These are phyloP conservation scores for Synchiropus splendidus DNA, from an alignment of 2,113 vertebrate species.

Conservation along the genomic window DNA sequence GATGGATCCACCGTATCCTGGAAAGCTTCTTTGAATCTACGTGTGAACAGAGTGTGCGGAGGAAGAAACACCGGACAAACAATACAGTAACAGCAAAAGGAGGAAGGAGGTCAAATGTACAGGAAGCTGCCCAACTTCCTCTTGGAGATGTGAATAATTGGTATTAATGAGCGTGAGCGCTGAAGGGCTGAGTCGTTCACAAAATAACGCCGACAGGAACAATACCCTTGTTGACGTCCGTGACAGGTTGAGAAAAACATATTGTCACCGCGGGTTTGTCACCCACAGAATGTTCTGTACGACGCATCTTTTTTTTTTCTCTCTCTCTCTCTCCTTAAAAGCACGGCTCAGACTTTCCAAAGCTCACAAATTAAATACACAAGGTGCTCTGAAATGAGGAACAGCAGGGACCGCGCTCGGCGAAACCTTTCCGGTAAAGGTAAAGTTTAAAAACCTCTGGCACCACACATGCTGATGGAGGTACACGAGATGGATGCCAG, in stretches of 20 bases:
- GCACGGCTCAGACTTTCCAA: slow-evolving; percentile 18
- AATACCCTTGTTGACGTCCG: too few relatives aligned
- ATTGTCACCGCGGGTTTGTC: too few relatives aligned
- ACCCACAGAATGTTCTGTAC: slow-evolving; percentile 1
- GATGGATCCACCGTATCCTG: slow-evolving; percentile 34
- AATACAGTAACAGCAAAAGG: slow-evolving; percentile 51
- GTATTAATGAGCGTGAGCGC: slow-evolving; percentile 49
- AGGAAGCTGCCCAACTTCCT: slow-evolving; percentile 65
- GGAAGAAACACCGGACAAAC: slow-evolving; percentile 65
- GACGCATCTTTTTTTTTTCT: slow-evolving; percentile 21
- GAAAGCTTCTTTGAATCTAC: slow-evolving; percentile 44
- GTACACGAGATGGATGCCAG: slow-evolving; percentile 54
- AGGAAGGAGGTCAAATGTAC: slow-evolving; percentile 66
- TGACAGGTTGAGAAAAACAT: too few relatives aligned
- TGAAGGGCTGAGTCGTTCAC: slow-evolving; percentile 42
- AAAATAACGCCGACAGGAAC: not conserved
- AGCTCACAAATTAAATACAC: slow-evolving; percentile 29
- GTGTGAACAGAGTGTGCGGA: slow-evolving; percentile 54
- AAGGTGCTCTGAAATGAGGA: slow-evolving; percentile 24
- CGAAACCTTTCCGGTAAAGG: slow-evolving; percentile 44
- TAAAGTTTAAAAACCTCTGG: slow-evolving; percentile 40
- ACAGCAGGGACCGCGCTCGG: slow-evolving; percentile 38
- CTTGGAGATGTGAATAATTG: slow-evolving; percentile 54
- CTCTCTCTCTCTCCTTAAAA: slow-evolving; percentile 29
- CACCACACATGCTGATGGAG: slow-evolving; percentile 18